Evolutionary conservation across 1,140 invertebrate genomes (phyloP).

Genomic region (Monochamus saltuarius): DNA sequence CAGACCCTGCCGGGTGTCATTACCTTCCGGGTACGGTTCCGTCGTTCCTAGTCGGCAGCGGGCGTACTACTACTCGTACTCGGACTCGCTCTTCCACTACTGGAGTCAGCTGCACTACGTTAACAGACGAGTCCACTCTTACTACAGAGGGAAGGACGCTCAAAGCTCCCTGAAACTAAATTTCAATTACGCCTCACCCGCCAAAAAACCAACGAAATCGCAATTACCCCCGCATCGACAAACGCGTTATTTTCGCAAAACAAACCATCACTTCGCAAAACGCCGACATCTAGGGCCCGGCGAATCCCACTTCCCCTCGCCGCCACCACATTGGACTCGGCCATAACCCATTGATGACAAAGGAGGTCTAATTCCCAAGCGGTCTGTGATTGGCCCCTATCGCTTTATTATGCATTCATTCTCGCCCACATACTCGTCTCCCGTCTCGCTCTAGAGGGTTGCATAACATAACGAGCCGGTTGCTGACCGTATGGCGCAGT

Average conservation of each 20-base stretch:
- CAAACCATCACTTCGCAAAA: background rate
- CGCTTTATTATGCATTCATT: constrained; percentile 44
- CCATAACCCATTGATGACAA: constrained; percentile 54
- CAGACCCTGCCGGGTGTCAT: constrained; percentile 19
- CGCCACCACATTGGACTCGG: constrained; percentile 36
- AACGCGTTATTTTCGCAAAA: background rate
- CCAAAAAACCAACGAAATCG: background rate
- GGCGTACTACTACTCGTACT: constrained; percentile 34
- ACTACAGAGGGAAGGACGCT: constrained; percentile 40
- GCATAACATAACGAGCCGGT: constrained; percentile 29
- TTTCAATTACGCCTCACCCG: background rate
- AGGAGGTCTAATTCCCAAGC: constrained; percentile 49
- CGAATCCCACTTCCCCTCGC: background rate
- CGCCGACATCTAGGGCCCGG: background rate
- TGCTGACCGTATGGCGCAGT: constrained; percentile 14
- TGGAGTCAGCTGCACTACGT: constrained; percentile 41
- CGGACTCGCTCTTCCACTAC: constrained; percentile 26
- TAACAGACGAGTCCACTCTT: constrained; percentile 42
- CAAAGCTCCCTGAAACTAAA: background rate
- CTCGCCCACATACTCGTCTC: constrained; percentile 37
- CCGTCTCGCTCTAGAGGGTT: constrained; percentile 38
- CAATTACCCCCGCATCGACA: background rate
- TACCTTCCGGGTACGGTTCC: constrained; percentile 9
- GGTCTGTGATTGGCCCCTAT: constrained; percentile 46
- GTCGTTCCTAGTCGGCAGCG: constrained; percentile 20